These are phyloP conservation scores for Marisa cornuarietis DNA, from an alignment of 1,140 invertebrate species.

Conservation along the genomic window DNA sequence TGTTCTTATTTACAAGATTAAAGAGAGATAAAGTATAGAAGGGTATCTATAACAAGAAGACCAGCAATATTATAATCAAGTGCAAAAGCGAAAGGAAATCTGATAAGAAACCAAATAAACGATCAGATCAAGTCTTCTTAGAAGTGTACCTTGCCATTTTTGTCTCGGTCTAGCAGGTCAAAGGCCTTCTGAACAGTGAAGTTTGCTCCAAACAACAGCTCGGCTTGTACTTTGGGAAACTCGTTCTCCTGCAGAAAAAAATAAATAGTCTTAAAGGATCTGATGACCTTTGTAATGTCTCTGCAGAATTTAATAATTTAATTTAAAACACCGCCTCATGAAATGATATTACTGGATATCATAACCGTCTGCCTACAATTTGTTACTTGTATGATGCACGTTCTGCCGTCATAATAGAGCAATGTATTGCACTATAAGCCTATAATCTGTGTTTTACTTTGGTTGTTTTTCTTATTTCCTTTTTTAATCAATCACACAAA, in stretches of 20 bases:
- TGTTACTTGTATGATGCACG: too few species aligned
- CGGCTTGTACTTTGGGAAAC: slow-evolving; percentile 31
- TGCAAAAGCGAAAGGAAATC: neutral
- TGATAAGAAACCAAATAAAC: neutral
- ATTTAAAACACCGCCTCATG: too few species aligned
- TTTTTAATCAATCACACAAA: too few species aligned
- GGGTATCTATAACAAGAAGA: neutral
- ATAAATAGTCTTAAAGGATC: neutral
- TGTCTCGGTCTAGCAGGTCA: slow-evolving; percentile 43
- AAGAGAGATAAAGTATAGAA: neutral
- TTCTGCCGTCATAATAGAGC: too few species aligned
- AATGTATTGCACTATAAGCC: too few species aligned
- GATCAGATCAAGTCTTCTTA: neutral
- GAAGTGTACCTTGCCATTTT: slow-evolving; percentile 47
- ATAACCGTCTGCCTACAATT: too few species aligned
- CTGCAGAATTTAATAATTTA: too few species aligned
- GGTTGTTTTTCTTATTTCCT: too few species aligned
- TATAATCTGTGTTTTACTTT: too few species aligned
- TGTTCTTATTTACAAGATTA: neutral
- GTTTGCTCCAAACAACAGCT: slow-evolving; percentile 47
- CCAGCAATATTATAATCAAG: neutral
- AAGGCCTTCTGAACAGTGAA: slow-evolving; percentile 42
- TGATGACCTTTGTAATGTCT: too few species aligned
- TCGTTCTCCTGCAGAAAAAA: slow-evolving; percentile 25
- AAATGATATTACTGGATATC: too few species aligned